phyloP scores from a whole-genome alignment of 2,888 invertebrate genomes.

The Pteria penguin region DNA sequence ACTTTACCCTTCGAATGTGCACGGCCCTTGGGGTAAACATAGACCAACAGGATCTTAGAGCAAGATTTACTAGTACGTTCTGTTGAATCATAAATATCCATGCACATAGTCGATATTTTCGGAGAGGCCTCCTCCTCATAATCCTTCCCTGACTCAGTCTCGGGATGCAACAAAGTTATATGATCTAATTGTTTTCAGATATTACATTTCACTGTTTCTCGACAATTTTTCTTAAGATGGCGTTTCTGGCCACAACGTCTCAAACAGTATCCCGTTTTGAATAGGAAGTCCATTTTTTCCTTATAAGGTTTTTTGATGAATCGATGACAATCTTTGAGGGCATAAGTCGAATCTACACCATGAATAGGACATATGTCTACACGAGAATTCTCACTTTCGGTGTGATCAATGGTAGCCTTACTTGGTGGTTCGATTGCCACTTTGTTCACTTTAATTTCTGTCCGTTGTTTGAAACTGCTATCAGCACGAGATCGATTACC shows the following conservation, averaged over 20 bases:
- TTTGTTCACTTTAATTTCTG: not conserved
- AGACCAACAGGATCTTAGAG: not conserved
- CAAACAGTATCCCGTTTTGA: not conserved
- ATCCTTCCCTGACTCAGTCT: not conserved
- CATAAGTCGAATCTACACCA: slow-evolving; percentile 4
- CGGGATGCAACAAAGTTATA: not conserved
- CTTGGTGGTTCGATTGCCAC: not conserved
- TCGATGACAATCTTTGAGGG: slow-evolving; percentile 3
- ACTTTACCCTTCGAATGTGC: not conserved
- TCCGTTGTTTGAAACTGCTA: not conserved
- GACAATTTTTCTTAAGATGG: not conserved
- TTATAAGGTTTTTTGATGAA: not conserved
- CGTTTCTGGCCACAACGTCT: not conserved
- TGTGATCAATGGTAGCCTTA: not conserved
- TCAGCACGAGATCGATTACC: not conserved
- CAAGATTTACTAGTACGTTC: not conserved
- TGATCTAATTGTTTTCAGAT: not conserved
- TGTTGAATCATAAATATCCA: not conserved
- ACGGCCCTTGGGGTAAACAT: not conserved
- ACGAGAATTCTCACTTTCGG: not conserved
- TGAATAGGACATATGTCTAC: slow-evolving; percentile 8
- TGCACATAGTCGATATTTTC: not conserved
- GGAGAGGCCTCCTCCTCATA: not conserved
- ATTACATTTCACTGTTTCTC: not conserved
- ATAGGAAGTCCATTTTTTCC: not conserved